Conservation (phyloP, 2,888 invertebrate genomes). For the Alloplasta piceator region DNA sequence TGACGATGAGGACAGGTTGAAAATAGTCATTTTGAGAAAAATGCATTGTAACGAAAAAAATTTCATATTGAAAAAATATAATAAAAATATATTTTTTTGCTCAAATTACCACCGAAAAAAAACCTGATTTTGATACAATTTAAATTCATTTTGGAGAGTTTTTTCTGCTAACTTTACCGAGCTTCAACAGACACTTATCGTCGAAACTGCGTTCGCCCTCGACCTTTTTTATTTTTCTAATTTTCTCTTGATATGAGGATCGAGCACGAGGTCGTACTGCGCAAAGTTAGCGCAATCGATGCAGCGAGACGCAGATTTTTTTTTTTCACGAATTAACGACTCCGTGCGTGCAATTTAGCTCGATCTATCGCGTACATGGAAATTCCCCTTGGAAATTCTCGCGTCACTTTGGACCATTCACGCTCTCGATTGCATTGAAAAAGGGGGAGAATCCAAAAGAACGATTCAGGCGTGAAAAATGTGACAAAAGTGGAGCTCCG, state of each 20-base stretch:
- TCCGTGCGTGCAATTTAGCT: neutral
- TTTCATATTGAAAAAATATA: no score
- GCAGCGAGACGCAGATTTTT: slow-evolving; percentile 43
- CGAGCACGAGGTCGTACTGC: slow-evolving; percentile 54
- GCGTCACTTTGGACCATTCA: slow-evolving; percentile 5
- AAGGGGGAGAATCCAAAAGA: slow-evolving; percentile 38
- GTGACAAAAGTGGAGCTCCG: slow-evolving; percentile 1
- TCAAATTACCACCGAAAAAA: neutral
- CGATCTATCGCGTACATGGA: slow-evolving; percentile 20
- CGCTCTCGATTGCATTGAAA: neutral
- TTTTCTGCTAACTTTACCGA: neutral
- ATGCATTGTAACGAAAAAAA: no score
- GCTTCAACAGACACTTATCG: slow-evolving; percentile 29
- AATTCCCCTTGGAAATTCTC: slow-evolving; percentile 9
- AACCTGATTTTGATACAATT: no score
- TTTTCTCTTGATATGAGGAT: slow-evolving; percentile 47
- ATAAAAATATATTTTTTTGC: neutral
- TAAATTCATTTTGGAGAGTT: no score
- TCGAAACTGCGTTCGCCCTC: slow-evolving; percentile 34
- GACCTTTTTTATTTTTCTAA: slow-evolving; percentile 35
- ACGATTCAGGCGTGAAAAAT: slow-evolving; percentile 57
- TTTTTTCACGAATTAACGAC: slow-evolving; percentile 50
- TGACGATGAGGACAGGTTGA: no score
- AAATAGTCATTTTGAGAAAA: no score
- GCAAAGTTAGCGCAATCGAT: slow-evolving; percentile 57